Evolutionary conservation across 2,888 invertebrate genomes (phyloP).

Genomic region (Spodoptera exigua): DNA sequence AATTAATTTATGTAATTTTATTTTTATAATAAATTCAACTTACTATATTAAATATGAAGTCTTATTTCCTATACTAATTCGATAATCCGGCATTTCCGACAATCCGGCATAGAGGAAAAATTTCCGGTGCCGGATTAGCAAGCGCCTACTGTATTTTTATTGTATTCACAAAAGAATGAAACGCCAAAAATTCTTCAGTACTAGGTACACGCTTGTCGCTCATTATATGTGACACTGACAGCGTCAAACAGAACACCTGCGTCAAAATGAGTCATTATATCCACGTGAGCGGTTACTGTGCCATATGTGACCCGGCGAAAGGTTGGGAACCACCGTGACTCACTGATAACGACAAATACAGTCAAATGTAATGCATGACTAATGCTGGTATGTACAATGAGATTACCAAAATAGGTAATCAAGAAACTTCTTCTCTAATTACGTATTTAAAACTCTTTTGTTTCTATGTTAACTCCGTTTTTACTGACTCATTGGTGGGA

Average conservation of each 20-base stretch:
- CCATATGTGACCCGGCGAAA: slow-evolving; percentile 64
- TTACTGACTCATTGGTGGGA: neutral
- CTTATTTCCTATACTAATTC: too few relatives aligned
- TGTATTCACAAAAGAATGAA: too few relatives aligned
- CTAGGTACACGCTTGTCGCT: slow-evolving; percentile 32
- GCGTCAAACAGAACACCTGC: slow-evolving; percentile 61
- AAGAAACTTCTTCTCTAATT: slow-evolving; percentile 13
- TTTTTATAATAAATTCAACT: too few relatives aligned
- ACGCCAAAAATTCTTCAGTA: too few relatives aligned
- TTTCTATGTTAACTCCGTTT: slow-evolving; percentile 2
- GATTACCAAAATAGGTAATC: slow-evolving; percentile 42
- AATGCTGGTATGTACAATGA: slow-evolving; percentile 34
- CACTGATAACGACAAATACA: slow-evolving; percentile 57
- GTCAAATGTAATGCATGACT: slow-evolving; percentile 52
- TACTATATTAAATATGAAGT: too few relatives aligned
- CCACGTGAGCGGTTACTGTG: slow-evolving; percentile 51
- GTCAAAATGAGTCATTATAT: slow-evolving; percentile 59
- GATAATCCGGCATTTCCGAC: too few relatives aligned
- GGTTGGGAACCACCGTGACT: slow-evolving; percentile 67
- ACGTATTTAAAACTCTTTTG: slow-evolving; percentile 15
- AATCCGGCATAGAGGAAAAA: too few relatives aligned
- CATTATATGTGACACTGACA: slow-evolving; percentile 24
- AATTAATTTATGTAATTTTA: too few relatives aligned
- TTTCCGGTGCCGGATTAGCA: too few relatives aligned
- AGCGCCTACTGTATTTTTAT: too few relatives aligned